Percentiles rank a stretch among this genome's conserved stretches.
Evolutionary conservation across 1,140 invertebrate species (phyloP).

Genomic region (Ostrea edulis): DNA sequence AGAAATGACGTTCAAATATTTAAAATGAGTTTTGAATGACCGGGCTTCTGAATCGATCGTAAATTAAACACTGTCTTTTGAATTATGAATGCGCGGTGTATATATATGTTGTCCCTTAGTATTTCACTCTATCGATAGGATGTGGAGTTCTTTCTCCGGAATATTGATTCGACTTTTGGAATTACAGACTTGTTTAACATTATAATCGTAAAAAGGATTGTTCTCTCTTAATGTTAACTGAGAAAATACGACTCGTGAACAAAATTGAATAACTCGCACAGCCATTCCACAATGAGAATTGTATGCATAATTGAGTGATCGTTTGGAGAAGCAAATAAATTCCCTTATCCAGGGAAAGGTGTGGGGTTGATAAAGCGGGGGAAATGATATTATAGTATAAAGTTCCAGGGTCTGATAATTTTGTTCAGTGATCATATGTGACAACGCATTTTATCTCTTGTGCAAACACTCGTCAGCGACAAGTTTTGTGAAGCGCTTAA

Average conservation of each 20-base stretch:
- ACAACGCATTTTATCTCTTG: slow-evolving; percentile 14
- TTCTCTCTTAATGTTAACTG: not conserved
- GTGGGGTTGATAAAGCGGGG: not conserved
- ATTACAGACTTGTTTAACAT: not conserved
- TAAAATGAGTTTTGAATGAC: not conserved
- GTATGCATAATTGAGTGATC: not conserved
- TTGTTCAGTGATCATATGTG: not conserved
- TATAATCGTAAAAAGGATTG: not conserved
- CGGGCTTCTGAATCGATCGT: not conserved
- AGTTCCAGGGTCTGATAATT: not conserved
- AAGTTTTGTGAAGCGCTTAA: slow-evolving; percentile 24
- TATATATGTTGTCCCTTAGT: slow-evolving; percentile 8
- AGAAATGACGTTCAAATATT: slow-evolving; percentile 26
- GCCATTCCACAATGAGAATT: not conserved
- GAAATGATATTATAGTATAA: not conserved
- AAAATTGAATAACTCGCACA: not conserved
- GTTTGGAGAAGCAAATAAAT: too few species aligned
- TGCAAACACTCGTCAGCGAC: not conserved
- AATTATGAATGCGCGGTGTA: slow-evolving; percentile 1
- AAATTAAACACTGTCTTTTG: slow-evolving; percentile 29
- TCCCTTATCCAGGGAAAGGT: not conserved
- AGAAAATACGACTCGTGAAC: not conserved
- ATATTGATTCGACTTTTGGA: not conserved
- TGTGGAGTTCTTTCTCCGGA: not conserved
- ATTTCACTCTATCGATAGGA: not conserved